Evolutionary conservation across 2,113 vertebrate genomes (phyloP).

Genomic region (Sebastes fasciatus): DNA sequence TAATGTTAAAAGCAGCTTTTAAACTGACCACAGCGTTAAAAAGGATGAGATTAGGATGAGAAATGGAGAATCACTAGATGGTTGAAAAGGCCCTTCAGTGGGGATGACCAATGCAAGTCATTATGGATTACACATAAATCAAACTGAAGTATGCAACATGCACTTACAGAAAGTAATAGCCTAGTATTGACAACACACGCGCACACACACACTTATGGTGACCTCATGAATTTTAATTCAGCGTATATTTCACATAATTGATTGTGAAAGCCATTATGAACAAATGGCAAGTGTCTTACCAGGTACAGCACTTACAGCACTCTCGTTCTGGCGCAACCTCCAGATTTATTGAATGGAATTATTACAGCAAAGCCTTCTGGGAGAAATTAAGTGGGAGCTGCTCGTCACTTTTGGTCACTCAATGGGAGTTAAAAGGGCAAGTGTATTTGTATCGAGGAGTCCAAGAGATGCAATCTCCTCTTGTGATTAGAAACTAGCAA

Average conservation of each 20-base stretch:
- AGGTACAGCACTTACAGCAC: conserved; percentile 19
- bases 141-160: not conserved
- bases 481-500: not conserved
- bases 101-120: conserved; percentile 6
- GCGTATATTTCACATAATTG: conserved; percentile 34
- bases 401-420: conserved; percentile 39
- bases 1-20: not conserved
- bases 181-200: not conserved
- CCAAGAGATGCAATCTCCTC: not conserved
- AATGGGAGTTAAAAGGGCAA: conserved; percentile 34
- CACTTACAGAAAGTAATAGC: conserved; percentile 2
- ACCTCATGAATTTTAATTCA: conserved; percentile 39
- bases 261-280: conserved; percentile 28
- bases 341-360: conserved; percentile 16
- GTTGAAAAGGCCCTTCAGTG: not conserved
- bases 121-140: conserved; percentile 25
- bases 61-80: not conserved
- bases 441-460: conserved; percentile 38
- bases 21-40: not conserved
- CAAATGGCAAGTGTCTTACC: conserved; percentile 39
- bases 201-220: conserved; percentile 13
- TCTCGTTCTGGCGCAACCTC: conserved; percentile 9
- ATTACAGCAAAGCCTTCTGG: conserved; percentile 18
- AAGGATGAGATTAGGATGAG: not conserved
- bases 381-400: conserved; percentile 22